Percentiles rank a stretch among this genome's conserved stretches.
phyloP scores from a whole-genome alignment of 2,888 invertebrate species.

The Glaucopsyche alexis region DNA sequence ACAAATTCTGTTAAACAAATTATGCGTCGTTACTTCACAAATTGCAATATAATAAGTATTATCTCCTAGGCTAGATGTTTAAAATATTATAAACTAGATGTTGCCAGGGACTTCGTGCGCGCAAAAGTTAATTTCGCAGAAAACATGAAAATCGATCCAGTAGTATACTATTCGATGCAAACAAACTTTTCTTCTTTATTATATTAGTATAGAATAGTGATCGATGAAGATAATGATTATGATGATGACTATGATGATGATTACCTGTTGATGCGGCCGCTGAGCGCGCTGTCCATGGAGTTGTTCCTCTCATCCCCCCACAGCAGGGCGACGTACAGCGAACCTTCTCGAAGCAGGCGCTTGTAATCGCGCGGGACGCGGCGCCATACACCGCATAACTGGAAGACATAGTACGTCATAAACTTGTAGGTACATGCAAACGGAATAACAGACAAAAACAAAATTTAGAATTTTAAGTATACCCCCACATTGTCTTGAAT shows the following conservation, averaged over 20 bases:
- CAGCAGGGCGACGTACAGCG: constrained; percentile 87
- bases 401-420: constrained; percentile 44
- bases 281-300: constrained; percentile 84
- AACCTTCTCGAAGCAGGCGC: constrained; percentile 87
- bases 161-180: too few relatives aligned
- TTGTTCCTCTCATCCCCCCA: constrained; percentile 85
- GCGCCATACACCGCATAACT: constrained; percentile 93
- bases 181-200: too few relatives aligned
- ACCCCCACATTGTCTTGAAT: too few relatives aligned
- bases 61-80: background rate
- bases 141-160: too few relatives aligned
- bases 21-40: background rate
- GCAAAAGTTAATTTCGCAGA: too few relatives aligned
- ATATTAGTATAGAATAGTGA: too few relatives aligned
- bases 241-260: constrained; percentile 28
- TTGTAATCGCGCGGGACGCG: constrained; percentile 91
- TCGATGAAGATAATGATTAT: too few relatives aligned
- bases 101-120: too few relatives aligned
- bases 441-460: background rate
- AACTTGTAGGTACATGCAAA: constrained; percentile 37
- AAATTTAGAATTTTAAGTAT: too few relatives aligned
- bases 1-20: background rate
- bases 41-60: too few relatives aligned
- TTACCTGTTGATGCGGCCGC: constrained; percentile 85
- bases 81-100: too few relatives aligned